Conservation (phyloP, 2,113 vertebrate species). For the Bothrops jararaca region DNA sequence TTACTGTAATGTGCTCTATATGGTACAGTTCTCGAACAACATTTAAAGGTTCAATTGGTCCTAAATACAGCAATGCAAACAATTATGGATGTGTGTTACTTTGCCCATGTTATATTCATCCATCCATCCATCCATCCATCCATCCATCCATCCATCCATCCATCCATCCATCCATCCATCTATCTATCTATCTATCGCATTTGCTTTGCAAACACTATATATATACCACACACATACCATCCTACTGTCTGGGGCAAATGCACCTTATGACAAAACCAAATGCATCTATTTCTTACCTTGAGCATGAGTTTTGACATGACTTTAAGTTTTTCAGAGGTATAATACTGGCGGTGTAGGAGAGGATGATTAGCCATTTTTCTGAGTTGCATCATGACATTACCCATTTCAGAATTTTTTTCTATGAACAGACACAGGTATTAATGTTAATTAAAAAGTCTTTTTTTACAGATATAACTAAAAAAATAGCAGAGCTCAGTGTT, state of each 20-base stretch:
- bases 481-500: not conserved
- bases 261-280: not conserved
- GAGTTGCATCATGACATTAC: constrained; percentile 95
- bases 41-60: no score
- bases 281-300: constrained; percentile 73
- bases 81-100: no score
- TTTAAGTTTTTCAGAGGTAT: constrained; percentile 85
- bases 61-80: no score
- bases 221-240: not conserved
- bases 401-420: constrained; percentile 84
- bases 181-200: no score
- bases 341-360: constrained; percentile 91
- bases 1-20: no score
- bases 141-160: no score
- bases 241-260: not conserved
- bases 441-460: not conserved
- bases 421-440: constrained; percentile 35
- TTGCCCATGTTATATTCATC: no score
- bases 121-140: no score
- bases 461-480: not conserved
- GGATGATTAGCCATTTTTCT: constrained; percentile 99
- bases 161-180: no score
- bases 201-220: no score
- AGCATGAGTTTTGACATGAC: constrained; percentile 92
- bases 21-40: no score